Evolutionary conservation across 2,113 vertebrate species (phyloP).

Genomic region (Ophiodon elongatus): DNA sequence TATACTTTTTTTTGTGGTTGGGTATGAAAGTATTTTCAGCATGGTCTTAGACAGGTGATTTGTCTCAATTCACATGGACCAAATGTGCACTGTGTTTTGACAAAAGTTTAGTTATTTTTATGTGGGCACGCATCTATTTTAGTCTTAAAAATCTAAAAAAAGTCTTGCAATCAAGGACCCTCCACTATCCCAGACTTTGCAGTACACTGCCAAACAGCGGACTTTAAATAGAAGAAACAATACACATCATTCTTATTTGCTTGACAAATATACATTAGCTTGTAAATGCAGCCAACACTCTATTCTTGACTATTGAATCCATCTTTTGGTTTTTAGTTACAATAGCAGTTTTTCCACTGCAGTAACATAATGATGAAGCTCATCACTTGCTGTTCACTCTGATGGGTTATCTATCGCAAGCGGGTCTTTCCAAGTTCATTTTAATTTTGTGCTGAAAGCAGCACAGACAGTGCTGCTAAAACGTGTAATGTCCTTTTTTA

Average conservation of each 20-base stretch:
- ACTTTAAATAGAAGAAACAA: constrained; percentile 1
- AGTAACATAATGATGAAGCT: neutral
- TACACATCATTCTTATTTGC: neutral
- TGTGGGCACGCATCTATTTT: neutral
- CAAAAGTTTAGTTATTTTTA: neutral
- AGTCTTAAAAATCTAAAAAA: neutral
- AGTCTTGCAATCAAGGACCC: neutral
- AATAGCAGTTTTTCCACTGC: neutral
- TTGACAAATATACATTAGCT: neutral
- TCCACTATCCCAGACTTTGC: neutral
- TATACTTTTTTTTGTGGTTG: neutral
- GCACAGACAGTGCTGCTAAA: neutral
- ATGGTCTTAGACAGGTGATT: neutral
- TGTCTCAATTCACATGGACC: neutral
- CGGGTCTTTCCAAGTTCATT: neutral
- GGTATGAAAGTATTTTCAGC: neutral
- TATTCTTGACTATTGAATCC: neutral
- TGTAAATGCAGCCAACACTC: neutral
- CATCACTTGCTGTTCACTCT: neutral
- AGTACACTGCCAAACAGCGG: neutral
- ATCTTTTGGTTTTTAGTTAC: neutral
- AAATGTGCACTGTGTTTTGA: constrained; percentile 1
- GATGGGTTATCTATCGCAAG: neutral
- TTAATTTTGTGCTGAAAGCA: neutral
- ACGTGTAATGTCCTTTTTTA: neutral